phyloP scores from a whole-genome alignment of 2,888 invertebrate genomes.

The Aethes cnicana region DNA sequence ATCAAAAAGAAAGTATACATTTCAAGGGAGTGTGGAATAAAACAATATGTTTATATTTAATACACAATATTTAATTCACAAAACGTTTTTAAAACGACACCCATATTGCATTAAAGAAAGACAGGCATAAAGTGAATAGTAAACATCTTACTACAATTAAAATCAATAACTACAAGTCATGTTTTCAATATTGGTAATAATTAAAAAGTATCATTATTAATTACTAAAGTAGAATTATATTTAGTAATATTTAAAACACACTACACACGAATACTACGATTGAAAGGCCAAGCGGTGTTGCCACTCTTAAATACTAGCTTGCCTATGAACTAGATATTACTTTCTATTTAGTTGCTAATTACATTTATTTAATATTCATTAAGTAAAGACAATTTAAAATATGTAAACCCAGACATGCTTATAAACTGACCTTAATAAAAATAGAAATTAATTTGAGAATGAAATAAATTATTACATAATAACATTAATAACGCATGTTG shows the following conservation, averaged over 20 bases:
- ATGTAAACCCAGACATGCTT: conserved; percentile 21
- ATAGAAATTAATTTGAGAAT: conserved; percentile 42
- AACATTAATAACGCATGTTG: conserved; percentile 52
- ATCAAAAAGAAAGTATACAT: no score
- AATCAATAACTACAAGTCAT: conserved; percentile 42
- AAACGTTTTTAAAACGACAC: conserved; percentile 80
- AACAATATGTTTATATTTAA: conserved; percentile 54
- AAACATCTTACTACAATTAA: conserved; percentile 54
- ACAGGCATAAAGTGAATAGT: conserved; percentile 74
- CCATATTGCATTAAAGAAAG: conserved; percentile 75
- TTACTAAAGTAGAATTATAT: conserved; percentile 34
- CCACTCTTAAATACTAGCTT: conserved; percentile 57
- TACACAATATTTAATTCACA: conserved; percentile 77
- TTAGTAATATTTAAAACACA: conserved; percentile 54
- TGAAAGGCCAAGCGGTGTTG: conserved; percentile 83
- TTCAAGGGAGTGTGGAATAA: conserved; percentile 42
- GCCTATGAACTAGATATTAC: conserved; percentile 41
- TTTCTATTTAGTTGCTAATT: conserved; percentile 30
- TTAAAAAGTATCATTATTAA: conserved; percentile 41
- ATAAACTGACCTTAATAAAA: conserved; percentile 40
- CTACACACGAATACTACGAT: conserved; percentile 70
- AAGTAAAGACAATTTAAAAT: conserved; percentile 5
- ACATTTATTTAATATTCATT: conserved; percentile 29
- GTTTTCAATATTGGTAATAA: conserved; percentile 41
- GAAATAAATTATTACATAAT: conserved; percentile 52